phyloP scores from a whole-genome alignment of 2,113 vertebrate species.

The Stomatorhinus ivindoensis region DNA sequence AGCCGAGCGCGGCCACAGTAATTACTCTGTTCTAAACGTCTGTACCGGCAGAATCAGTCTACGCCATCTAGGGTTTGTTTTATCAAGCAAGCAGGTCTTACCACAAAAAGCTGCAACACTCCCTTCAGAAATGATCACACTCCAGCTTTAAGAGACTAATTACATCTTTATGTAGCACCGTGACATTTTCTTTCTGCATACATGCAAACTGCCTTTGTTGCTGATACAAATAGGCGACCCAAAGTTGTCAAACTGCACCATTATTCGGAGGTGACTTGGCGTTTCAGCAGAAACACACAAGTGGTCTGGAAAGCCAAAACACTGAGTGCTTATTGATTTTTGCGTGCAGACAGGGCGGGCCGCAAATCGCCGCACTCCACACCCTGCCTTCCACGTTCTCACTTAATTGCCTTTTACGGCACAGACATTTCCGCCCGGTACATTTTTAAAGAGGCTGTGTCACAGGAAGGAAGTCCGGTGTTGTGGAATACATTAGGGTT shows the following conservation, averaged over 20 bases:
- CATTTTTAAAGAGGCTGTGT: slow-evolving; percentile 33
- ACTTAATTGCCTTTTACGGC: slow-evolving; percentile 43
- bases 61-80: slow-evolving; percentile 1
- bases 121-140: not conserved
- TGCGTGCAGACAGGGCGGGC: slow-evolving; percentile 24
- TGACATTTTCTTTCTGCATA: slow-evolving; percentile 13
- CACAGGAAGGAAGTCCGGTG: slow-evolving; percentile 13
- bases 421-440: slow-evolving; percentile 26
- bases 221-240: not conserved
- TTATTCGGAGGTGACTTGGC: slow-evolving; percentile 13
- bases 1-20: not conserved
- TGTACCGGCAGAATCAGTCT: not conserved
- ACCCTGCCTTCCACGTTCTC: slow-evolving; percentile 13
- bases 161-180: slow-evolving; percentile 7
- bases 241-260: not conserved
- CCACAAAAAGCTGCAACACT: not conserved
- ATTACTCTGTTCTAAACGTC: slow-evolving; percentile 15
- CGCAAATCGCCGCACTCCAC: slow-evolving; percentile 22
- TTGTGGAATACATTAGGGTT: not conserved
- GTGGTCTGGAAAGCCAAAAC: slow-evolving; percentile 23
- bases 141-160: slow-evolving; percentile 16
- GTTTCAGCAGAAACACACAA: slow-evolving; percentile 3
- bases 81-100: not conserved
- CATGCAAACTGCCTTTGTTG: slow-evolving; percentile 10
- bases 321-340: slow-evolving; percentile 42